Conservation (phyloP, 2,113 vertebrate genomes). For the Nothobranchius kuhntae region DNA sequence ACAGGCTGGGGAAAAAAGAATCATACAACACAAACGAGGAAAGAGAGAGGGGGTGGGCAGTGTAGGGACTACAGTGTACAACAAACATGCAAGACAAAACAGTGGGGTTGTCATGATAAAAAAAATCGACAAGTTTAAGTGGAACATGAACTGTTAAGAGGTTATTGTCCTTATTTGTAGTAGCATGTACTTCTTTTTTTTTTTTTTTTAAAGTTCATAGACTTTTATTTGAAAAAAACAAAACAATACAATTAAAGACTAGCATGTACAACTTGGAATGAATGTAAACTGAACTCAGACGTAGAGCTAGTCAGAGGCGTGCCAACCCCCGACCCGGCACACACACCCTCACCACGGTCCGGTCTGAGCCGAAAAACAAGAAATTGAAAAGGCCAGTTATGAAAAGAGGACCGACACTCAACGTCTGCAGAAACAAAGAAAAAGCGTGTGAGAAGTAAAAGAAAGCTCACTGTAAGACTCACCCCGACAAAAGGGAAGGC, state of each 20-base stretch:
- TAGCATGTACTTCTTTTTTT: no score
- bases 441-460: conserved; percentile 12
- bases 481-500: conserved; percentile 75
- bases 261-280: conserved; percentile 99
- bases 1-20: no score
- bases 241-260: conserved; percentile 80
- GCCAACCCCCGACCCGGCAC: conserved; percentile 74
- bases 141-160: no score
- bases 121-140: no score
- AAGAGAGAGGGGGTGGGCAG: no score
- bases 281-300: conserved; percentile 91
- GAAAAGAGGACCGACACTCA: conserved; percentile 75
- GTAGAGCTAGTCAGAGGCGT: conserved; percentile 85
- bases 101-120: no score
- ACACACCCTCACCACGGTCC: conserved; percentile 82
- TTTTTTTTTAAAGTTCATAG: conserved; percentile 99
- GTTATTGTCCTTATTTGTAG: no score
- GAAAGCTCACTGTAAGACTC: conserved; percentile 78
- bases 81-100: no score
- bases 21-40: no score
- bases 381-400: conserved; percentile 83
- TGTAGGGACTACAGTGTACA: no score
- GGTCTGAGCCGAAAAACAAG: conserved; percentile 83
- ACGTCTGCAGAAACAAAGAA: conserved; percentile 62
- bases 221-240: conserved; percentile 94